A percentile compares a stretch with the other conserved stretches of the same genome.
Conservation (phyloP, 2,113 vertebrate genomes). For the Halichoeres trimaculatus region DNA sequence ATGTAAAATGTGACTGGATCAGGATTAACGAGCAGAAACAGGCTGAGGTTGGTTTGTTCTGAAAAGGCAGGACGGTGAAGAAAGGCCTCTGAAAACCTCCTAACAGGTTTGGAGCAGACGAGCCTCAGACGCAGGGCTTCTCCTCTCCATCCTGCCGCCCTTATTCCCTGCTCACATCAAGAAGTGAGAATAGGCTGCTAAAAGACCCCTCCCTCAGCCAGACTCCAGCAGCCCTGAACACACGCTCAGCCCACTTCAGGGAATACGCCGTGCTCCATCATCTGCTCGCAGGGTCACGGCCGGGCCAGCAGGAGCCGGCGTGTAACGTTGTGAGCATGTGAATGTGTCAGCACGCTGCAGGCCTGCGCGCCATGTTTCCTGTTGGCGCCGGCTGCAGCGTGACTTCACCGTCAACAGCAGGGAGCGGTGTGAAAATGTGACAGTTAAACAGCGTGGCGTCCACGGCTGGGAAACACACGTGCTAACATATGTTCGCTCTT, state of each 20-base stretch:
- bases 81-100: background rate
- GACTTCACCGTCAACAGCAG: constrained; percentile 34
- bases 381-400: constrained; percentile 11
- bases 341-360: constrained; percentile 50
- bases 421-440: constrained; percentile 31
- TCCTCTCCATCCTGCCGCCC: constrained; percentile 36
- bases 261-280: constrained; percentile 65
- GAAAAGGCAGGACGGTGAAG: constrained; percentile 18
- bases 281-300: constrained; percentile 66
- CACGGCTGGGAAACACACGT: background rate
- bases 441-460: constrained; percentile 19
- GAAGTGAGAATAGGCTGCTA: constrained; percentile 63
- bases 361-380: constrained; percentile 15
- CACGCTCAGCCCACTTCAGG: constrained; percentile 58
- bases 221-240: constrained; percentile 39
- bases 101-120: constrained; percentile 28
- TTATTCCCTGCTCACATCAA: constrained; percentile 71
- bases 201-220: constrained; percentile 56
- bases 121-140: constrained; percentile 26
- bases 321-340: constrained; percentile 56
- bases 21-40: constrained; percentile 25
- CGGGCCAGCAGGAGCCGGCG: constrained; percentile 56
- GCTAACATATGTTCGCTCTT: constrained; percentile 1
- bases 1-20: constrained; percentile 62
- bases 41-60: background rate